A percentile compares a stretch with the other conserved stretches of the same genome.
These are phyloP conservation scores for Chaunax sp. DNA, from an alignment of 2,797 vertebrate genomes.

Conservation along the genomic window DNA sequence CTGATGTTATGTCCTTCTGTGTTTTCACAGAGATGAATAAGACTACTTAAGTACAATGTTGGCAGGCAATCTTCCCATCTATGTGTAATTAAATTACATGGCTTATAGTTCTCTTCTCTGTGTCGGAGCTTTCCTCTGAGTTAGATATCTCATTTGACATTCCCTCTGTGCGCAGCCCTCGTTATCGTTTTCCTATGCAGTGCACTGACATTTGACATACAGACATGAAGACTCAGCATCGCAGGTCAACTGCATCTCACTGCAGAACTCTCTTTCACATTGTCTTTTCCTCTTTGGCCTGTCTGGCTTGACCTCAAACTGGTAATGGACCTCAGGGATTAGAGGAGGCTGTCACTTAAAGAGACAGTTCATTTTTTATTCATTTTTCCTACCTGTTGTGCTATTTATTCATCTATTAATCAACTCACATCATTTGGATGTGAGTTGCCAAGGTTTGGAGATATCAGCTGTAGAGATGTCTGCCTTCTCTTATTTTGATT, in stretches of 20 bases:
- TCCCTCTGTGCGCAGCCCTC: slow-evolving; percentile 69
- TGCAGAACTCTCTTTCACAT: slow-evolving; percentile 34
- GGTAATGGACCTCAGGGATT: slow-evolving; percentile 52
- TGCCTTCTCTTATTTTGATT: slow-evolving; percentile 45
- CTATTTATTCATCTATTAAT: no score
- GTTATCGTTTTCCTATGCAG: slow-evolving; percentile 78
- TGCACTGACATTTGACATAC: slow-evolving; percentile 74
- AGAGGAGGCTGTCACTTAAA: slow-evolving; percentile 24
- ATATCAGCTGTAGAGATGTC: no score
- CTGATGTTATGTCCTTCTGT: slow-evolving; percentile 15
- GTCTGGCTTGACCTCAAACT: slow-evolving; percentile 51
- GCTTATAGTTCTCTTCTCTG: slow-evolving; percentile 44
- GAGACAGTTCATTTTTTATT: no score
- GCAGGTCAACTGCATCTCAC: slow-evolving; percentile 67
- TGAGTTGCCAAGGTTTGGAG: no score
- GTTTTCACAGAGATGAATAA: slow-evolving; percentile 24
- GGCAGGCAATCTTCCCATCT: slow-evolving; percentile 39
- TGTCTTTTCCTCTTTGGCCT: slow-evolving; percentile 10
- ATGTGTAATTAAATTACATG: slow-evolving; percentile 62
- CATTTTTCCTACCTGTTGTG: no score
- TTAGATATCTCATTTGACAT: slow-evolving; percentile 76
- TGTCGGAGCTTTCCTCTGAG: slow-evolving; percentile 55
- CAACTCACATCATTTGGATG: no score
- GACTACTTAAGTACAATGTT: slow-evolving; percentile 33
- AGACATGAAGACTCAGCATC: slow-evolving; percentile 70